These are phyloP conservation scores for Oegoconia quadripuncta DNA, from an alignment of 2,888 invertebrate species.

Conservation along the genomic window DNA sequence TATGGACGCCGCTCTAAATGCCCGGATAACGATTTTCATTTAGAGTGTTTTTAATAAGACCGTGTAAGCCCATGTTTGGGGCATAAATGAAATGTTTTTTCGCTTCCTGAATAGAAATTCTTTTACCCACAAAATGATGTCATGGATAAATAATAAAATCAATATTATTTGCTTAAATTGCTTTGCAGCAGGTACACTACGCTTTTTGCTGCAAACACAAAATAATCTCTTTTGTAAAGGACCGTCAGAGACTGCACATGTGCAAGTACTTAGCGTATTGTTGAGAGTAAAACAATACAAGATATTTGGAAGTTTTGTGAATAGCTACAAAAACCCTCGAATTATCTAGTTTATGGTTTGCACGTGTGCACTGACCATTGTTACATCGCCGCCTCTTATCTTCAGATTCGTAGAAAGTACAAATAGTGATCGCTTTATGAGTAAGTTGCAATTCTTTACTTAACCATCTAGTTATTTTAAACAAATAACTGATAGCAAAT, in stretches of 20 bases:
- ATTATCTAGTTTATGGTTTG: constrained; percentile 53
- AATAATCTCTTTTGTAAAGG: neutral
- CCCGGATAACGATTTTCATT: constrained; percentile 76
- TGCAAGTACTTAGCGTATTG: constrained; percentile 47
- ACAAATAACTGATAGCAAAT: too few species aligned
- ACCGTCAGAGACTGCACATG: constrained; percentile 41
- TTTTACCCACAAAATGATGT: too few species aligned
- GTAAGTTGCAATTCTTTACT: too few species aligned
- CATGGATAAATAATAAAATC: too few species aligned
- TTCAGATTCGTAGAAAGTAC: too few species aligned
- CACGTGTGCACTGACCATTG: constrained; percentile 56
- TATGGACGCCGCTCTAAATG: constrained; percentile 75
- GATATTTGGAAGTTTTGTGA: constrained; percentile 38
- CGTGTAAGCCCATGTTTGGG: constrained; percentile 65
- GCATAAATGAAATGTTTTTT: constrained; percentile 39
- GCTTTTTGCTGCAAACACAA: constrained; percentile 5
- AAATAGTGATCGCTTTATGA: too few species aligned
- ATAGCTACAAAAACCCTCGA: constrained; percentile 41
- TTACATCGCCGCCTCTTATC: too few species aligned
- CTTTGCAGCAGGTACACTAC: neutral
- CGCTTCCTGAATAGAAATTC: too few species aligned
- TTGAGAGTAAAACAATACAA: constrained; percentile 37
- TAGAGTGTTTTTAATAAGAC: constrained; percentile 76
- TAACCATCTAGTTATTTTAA: too few species aligned
- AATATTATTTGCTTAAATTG: too few species aligned